Evolutionary conservation across 2,797 vertebrate species (phyloP).

Genomic region (Knipowitschia caucasica): DNA sequence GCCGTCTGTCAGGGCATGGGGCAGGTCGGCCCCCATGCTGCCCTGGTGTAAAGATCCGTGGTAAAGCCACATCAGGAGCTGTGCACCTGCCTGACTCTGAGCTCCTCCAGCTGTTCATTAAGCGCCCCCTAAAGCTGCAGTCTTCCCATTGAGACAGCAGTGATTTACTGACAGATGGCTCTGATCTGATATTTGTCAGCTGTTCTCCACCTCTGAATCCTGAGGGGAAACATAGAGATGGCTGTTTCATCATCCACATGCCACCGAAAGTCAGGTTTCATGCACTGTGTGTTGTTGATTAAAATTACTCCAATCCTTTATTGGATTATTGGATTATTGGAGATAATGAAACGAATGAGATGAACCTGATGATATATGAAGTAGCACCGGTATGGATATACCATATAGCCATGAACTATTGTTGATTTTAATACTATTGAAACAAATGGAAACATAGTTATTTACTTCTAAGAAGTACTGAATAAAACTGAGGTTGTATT

Average conservation of each 20-base stretch:
- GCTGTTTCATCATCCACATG: constrained; percentile 42
- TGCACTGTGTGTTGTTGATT: constrained; percentile 20
- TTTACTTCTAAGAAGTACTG: no score
- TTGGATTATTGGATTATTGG: no score
- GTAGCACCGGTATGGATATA: no score
- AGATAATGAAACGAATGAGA: no score
- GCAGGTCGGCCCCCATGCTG: constrained; percentile 35
- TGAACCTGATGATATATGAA: no score
- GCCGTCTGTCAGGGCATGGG: constrained; percentile 55
- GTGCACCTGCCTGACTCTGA: constrained; percentile 43
- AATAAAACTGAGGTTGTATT: no score
- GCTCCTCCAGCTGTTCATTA: constrained; percentile 42
- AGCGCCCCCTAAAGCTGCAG: constrained; percentile 34
- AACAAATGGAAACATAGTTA: no score
- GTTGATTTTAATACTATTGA: no score
- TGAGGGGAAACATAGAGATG: constrained; percentile 34
- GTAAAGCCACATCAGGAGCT: constrained; percentile 55
- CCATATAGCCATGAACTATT: no score
- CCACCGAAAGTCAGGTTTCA: constrained; percentile 12
- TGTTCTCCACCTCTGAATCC: constrained; percentile 25
- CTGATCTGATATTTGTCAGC: constrained; percentile 48
- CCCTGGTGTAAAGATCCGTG: constrained; percentile 53
- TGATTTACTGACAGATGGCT: constrained; percentile 58
- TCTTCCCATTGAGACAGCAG: constrained; percentile 39
- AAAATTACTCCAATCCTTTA: no score